Evolutionary conservation across 2,113 vertebrate species (phyloP), one percentile per base, ranked within the genome.

Genomic region (Otolemur garnettii): DNA sequence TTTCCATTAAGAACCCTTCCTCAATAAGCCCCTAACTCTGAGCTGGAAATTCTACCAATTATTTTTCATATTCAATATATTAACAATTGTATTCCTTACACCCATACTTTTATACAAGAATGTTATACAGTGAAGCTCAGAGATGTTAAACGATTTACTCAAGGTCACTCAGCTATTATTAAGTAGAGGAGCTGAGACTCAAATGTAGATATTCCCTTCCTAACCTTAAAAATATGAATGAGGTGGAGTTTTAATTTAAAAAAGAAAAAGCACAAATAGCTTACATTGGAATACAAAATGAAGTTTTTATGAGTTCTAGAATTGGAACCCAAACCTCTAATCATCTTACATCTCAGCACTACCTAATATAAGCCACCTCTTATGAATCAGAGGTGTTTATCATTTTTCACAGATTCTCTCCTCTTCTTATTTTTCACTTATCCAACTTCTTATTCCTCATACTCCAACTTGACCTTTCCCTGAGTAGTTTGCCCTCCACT

Each of bases 231-330:
- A 78, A 18, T 30, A 15, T 45, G 60, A 78, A 21, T 30, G 42
- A 87, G 18, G 4, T 72, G 50, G 59, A 92, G 19, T 83, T 94
- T 94, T 91, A 78, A 82, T 64, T 78, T 26, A 62, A 74, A 91
- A 91, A 69, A 15, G 19, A 45, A 45, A 64, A 72, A 1, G 4
- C 14, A 66, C 33, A 18, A 2, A 38, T 92, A 15, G 13, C 59
- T 80, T 85, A 85, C 26, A 42, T 10, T 66, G 35, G 26, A 53
- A 53, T 81, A n/a, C 24, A 68, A 92, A 75, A 85, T 83, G 3
- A 80, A 74, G 1, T 69, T 21, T 13, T 50, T 18, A 80, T 85
- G 45, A 62, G 17, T 59, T 94, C 33, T 30, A 71, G 45, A 94
- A 83, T 78, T 22, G 15, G 69, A 84, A 84, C 38, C 8, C 18